Percentiles rank a stretch among this genome's conserved stretches.
These are phyloP conservation scores for Oscheius sp. DNA, from an alignment of 1,140 invertebrate species.

Conservation along the genomic window DNA sequence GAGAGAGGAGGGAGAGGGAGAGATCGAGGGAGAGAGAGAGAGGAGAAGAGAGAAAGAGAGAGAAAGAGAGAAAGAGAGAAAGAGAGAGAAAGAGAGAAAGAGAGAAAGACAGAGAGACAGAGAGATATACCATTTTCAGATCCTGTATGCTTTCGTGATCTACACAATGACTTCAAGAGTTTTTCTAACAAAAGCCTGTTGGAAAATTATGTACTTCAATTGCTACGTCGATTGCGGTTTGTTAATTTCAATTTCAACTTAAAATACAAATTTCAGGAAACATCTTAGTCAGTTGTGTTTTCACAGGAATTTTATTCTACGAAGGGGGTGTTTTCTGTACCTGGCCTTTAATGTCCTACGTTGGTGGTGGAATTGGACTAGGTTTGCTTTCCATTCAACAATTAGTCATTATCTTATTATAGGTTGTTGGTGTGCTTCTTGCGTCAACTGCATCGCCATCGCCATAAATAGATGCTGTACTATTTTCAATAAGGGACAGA, in stretches of 20 bases:
- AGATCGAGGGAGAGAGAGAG: too few species aligned
- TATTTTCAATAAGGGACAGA: constrained; percentile 18
- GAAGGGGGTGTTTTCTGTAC: constrained; percentile 27
- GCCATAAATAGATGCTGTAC: constrained; percentile 8
- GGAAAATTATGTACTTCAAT: constrained; percentile 4
- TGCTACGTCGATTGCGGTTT: background rate
- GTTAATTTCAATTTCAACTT: background rate
- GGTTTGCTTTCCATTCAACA: background rate
- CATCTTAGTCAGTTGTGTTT: constrained; percentile 13
- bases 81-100: too few species aligned
- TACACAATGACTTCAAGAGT: background rate
- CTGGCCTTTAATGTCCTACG: constrained; percentile 2
- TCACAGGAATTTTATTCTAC: constrained; percentile 17
- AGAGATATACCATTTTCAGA: background rate
- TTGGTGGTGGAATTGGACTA: background rate
- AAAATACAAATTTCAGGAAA: background rate
- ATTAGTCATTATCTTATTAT: background rate
- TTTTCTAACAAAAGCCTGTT: background rate
- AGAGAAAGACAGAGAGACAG: too few species aligned
- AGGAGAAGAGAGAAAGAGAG: too few species aligned
- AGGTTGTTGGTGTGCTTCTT: constrained; percentile 4
- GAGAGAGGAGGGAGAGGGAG: too few species aligned
- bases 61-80: too few species aligned
- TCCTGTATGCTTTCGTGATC: background rate
- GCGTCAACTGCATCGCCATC: constrained; percentile 21